These are phyloP conservation scores for Drosophila lini DNA, from an alignment of 1,140 invertebrate species.

Conservation along the genomic window DNA sequence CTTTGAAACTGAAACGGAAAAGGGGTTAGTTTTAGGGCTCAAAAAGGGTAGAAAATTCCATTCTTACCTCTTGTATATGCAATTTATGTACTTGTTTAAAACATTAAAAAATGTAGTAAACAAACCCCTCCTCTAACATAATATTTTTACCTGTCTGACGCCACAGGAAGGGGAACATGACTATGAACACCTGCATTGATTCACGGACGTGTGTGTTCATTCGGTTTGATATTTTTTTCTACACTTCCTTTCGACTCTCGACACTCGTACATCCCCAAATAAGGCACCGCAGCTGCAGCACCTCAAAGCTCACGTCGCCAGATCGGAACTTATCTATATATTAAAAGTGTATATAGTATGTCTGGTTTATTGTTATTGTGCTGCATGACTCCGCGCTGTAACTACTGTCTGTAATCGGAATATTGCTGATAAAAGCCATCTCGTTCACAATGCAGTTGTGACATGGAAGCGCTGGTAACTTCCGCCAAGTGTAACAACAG, in stretches of 20 bases:
- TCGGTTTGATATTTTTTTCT: constrained; percentile 10
- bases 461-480: constrained; percentile 44
- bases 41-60: constrained; percentile 8
- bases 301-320: constrained; percentile 40
- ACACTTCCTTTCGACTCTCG: constrained; percentile 59
- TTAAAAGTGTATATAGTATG: neutral
- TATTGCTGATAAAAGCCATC: constrained; percentile 53
- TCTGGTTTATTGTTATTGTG: constrained; percentile 5
- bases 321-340: constrained; percentile 20
- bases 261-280: constrained; percentile 47
- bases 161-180: constrained; percentile 42
- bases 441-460: constrained; percentile 24
- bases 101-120: constrained; percentile 4
- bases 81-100: neutral
- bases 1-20: neutral
- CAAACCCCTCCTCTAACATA: neutral
- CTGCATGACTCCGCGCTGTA: constrained; percentile 22
- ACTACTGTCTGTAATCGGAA: constrained; percentile 10
- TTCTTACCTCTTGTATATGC: constrained; percentile 1
- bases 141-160: constrained; percentile 30
- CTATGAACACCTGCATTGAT: constrained; percentile 70
- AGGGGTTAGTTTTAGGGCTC: constrained; percentile 61
- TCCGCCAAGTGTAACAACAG: constrained; percentile 62
- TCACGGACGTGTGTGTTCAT: constrained; percentile 23
- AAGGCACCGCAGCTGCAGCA: constrained; percentile 64